phyloP scores from a whole-genome alignment of 2,888 invertebrate species.

The Ferrisia virgata region DNA sequence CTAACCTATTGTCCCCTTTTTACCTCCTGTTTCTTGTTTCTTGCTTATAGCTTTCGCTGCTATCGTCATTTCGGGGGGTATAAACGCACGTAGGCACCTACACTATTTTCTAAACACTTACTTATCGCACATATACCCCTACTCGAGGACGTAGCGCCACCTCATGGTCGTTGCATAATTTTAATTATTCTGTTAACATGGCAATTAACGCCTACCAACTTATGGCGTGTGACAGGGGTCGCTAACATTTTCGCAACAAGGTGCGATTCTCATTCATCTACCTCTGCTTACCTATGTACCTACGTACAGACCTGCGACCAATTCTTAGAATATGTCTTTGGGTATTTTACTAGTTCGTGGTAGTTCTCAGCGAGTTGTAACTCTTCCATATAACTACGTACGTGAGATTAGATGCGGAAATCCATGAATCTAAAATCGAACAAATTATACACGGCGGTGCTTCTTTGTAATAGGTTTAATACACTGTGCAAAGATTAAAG shows the following conservation, averaged over 20 bases:
- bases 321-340: neutral
- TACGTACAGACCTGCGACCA: too few species aligned
- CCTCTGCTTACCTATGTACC: neutral
- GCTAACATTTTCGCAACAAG: neutral
- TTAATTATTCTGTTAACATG: neutral
- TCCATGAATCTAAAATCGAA: neutral
- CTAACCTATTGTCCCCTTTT: constrained; percentile 15
- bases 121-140: too few species aligned
- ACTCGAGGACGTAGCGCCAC: neutral
- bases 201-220: neutral
- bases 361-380: neutral
- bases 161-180: neutral
- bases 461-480: neutral
- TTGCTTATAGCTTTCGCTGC: too few species aligned
- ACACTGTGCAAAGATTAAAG: neutral
- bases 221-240: neutral
- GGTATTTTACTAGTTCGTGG: neutral
- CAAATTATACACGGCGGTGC: neutral
- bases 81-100: too few species aligned
- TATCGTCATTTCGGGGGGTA: too few species aligned
- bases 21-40: neutral
- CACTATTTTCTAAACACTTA: too few species aligned
- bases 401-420: neutral
- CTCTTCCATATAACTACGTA: neutral
- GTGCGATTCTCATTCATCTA: neutral